Conservation (phyloP, 2,797 vertebrate genomes). For the Tamandua tetradactyla region DNA sequence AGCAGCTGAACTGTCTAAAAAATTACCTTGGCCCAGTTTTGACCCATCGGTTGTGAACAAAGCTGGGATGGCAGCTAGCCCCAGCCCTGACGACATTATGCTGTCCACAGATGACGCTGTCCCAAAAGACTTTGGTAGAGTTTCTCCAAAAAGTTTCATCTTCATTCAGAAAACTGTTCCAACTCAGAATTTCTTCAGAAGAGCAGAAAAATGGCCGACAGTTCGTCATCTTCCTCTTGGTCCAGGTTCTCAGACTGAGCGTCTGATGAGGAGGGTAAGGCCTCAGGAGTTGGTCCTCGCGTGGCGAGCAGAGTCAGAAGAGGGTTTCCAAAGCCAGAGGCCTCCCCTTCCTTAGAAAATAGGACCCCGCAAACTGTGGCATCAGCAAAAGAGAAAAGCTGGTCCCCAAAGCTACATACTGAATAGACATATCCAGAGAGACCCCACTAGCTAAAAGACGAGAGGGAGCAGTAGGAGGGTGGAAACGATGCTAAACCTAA, state of each 20-base stretch:
- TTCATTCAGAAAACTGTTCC: constrained; percentile 44
- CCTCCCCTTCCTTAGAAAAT: neutral
- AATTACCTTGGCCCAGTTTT: constrained; percentile 81
- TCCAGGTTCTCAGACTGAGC: constrained; percentile 88
- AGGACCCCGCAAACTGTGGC: neutral
- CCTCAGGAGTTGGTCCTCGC: neutral
- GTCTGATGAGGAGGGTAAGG: constrained; percentile 86
- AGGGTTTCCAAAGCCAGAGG: constrained; percentile 58
- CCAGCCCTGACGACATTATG: constrained; percentile 61
- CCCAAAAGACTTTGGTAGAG: constrained; percentile 79
- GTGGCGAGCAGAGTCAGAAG: constrained; percentile 61
- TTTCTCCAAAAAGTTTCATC: constrained; percentile 80
- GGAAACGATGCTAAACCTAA: constrained; percentile 7
- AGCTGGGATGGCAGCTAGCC: constrained; percentile 61
- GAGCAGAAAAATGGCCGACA: neutral
- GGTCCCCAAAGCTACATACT: neutral
- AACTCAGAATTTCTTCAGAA: neutral
- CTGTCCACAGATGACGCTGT: constrained; percentile 72
- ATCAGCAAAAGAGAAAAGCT: constrained; percentile 51
- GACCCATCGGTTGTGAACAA: constrained; percentile 77
- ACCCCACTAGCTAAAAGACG: neutral
- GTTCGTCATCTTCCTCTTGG: constrained; percentile 83
- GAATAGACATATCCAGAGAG: constrained; percentile 56
- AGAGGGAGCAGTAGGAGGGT: too few species aligned
- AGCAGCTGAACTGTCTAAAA: constrained; percentile 86